phyloP scores from a whole-genome alignment of 2,888 invertebrate genomes.

The Drosophila histrio region DNA sequence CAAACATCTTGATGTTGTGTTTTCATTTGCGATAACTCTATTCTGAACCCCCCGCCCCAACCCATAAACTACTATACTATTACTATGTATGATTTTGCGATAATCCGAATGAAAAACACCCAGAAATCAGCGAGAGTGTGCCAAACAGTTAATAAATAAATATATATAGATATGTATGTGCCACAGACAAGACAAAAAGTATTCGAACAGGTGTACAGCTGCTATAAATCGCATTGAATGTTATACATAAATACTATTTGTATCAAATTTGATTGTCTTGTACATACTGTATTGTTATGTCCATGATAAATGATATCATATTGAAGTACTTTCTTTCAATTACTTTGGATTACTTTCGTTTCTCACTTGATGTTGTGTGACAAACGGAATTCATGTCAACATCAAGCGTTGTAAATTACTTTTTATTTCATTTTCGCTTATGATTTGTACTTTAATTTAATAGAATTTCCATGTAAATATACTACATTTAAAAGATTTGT shows the following conservation, averaged over 20 bases:
- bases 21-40: conserved; percentile 74
- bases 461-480: conserved; percentile 56
- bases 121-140: conserved; percentile 51
- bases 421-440: background rate
- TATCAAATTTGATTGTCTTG: conserved; percentile 70
- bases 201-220: conserved; percentile 44
- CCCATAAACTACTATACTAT: conserved; percentile 8
- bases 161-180: conserved; percentile 23
- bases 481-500: conserved; percentile 55
- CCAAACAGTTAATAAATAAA: conserved; percentile 27
- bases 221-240: conserved; percentile 60
- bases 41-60: conserved; percentile 1
- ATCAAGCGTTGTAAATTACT: conserved; percentile 32
- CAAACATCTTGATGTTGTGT: conserved; percentile 82
- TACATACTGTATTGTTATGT: conserved; percentile 76
- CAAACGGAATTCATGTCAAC: conserved; percentile 5
- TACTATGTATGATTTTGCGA: conserved; percentile 29
- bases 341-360: conserved; percentile 3
- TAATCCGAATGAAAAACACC: conserved; percentile 16
- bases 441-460: conserved; percentile 7
- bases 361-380: conserved; percentile 24
- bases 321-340: conserved; percentile 10
- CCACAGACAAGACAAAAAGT: conserved; percentile 11
- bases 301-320: conserved; percentile 42
- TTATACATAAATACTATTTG: conserved; percentile 50